These are phyloP conservation scores for Agrotis segetum DNA, from an alignment of 2,888 invertebrate species.

Conservation along the genomic window DNA sequence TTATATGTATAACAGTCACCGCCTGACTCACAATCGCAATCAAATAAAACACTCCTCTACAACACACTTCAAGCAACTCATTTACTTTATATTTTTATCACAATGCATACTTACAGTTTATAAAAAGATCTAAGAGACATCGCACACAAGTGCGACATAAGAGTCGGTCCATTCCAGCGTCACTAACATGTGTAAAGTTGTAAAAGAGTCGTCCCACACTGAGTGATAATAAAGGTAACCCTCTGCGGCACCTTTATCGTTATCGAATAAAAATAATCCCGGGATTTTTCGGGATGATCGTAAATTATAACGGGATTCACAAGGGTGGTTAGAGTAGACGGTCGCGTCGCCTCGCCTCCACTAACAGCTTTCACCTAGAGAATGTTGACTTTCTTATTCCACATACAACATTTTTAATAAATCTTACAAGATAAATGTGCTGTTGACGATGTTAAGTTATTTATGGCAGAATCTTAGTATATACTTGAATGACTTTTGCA, in stretches of 20 bases:
- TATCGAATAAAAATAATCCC: constrained; percentile 91
- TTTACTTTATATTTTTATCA: constrained; percentile 21
- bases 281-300: constrained; percentile 90
- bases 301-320: constrained; percentile 89
- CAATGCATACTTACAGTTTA: constrained; percentile 34
- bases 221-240: constrained; percentile 91
- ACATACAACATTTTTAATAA: constrained; percentile 41
- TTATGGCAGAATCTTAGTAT: neutral
- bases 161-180: constrained; percentile 71
- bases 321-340: constrained; percentile 76
- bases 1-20: neutral
- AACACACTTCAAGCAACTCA: constrained; percentile 3
- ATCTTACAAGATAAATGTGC: constrained; percentile 12
- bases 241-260: constrained; percentile 89
- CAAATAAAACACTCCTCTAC: constrained; percentile 32
- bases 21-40: constrained; percentile 5
- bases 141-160: constrained; percentile 66
- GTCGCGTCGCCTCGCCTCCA: constrained; percentile 63
- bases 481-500: neutral
- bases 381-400: constrained; percentile 66
- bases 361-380: constrained; percentile 68
- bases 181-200: constrained; percentile 86
- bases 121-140: constrained; percentile 64
- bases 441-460: neutral
- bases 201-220: constrained; percentile 85